phyloP scores from a whole-genome alignment of 2,797 vertebrate species.

The Tapirus indicus region DNA sequence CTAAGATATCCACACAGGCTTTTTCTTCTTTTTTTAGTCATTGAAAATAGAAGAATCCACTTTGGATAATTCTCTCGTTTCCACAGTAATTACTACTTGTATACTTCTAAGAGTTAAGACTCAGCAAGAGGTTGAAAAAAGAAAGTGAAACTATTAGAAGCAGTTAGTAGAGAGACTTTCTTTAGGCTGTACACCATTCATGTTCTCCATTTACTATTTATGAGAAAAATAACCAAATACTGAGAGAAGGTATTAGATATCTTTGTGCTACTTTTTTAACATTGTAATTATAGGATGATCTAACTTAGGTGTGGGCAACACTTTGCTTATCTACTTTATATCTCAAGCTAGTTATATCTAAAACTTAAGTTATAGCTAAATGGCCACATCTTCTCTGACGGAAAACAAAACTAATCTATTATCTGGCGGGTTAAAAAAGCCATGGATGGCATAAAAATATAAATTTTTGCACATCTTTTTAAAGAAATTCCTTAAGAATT shows the following conservation, averaged over 20 bases:
- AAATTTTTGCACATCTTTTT: not conserved
- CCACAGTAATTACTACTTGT: not conserved
- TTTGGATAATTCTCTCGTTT: conserved; percentile 43
- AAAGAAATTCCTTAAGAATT: not conserved
- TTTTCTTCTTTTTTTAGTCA: not conserved
- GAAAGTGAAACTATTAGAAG: not conserved
- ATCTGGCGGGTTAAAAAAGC: conserved; percentile 42
- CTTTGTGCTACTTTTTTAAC: not conserved
- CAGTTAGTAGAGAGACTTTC: conserved; percentile 19
- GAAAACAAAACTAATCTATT: conserved; percentile 16
- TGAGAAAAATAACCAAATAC: conserved; percentile 33
- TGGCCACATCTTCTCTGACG: not conserved
- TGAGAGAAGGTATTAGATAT: not conserved
- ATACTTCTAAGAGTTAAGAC: conserved; percentile 33
- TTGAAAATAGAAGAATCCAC: conserved; percentile 6
- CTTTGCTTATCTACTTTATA: not conserved
- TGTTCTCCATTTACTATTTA: conserved; percentile 16
- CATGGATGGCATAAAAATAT: not conserved
- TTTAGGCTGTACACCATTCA: not conserved
- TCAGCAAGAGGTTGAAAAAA: conserved; percentile 15
- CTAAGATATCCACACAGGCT: not conserved
- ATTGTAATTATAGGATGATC: not conserved
- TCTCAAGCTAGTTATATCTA: conserved; percentile 2
- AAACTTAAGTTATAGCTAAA: not conserved
- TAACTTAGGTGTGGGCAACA: not conserved